Evolutionary conservation across 2,888 invertebrate species (phyloP).

Genomic region (Tuberolachnus salignus): DNA sequence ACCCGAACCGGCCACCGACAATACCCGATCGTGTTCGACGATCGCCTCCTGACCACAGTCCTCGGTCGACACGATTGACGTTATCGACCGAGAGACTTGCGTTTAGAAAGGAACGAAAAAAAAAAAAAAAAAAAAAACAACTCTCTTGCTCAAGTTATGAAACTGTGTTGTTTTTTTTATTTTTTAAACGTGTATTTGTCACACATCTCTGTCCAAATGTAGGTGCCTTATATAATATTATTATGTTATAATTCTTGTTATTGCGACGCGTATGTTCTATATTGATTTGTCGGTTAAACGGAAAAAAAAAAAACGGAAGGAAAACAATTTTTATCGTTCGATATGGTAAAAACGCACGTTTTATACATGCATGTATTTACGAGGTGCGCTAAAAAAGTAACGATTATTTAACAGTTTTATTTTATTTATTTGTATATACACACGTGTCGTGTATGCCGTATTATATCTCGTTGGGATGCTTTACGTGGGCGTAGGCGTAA

Average conservation of each 20-base stretch:
- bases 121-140: not conserved
- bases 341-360: not conserved
- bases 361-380: not conserved
- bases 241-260: not conserved
- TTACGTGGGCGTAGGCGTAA: no score
- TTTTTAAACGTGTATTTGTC: slow-evolving; percentile 11
- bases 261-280: not conserved
- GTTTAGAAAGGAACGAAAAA: slow-evolving; percentile 67
- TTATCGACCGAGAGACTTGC: slow-evolving; percentile 91
- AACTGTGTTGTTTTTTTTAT: slow-evolving; percentile 9
- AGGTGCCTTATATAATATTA: slow-evolving; percentile 42
- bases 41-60: slow-evolving; percentile 85
- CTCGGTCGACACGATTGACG: slow-evolving; percentile 89
- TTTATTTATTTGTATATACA: no score
- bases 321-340: no score
- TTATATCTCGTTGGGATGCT: no score
- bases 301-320: no score
- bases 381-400: no score
- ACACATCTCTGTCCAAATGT: slow-evolving; percentile 40
- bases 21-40: slow-evolving; percentile 68
- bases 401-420: no score
- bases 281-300: not conserved
- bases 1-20: slow-evolving; percentile 72
- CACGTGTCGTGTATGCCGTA: no score
- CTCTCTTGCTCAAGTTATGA: slow-evolving; percentile 34